These are phyloP conservation scores for Holocentrus rufus DNA, from an alignment of 2,797 vertebrate species.

Conservation along the genomic window DNA sequence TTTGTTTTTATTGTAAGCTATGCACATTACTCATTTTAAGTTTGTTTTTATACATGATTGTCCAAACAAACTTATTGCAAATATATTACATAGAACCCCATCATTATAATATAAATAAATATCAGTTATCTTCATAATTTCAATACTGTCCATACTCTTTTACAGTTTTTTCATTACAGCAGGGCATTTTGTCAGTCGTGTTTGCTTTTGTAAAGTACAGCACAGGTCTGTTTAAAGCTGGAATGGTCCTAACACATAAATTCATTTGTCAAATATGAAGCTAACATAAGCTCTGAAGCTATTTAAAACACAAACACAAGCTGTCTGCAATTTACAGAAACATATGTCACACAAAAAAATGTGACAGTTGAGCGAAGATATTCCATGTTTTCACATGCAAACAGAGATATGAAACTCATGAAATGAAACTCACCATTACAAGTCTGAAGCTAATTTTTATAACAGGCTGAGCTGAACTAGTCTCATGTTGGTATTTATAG, in stretches of 20 bases:
- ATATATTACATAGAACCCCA: conserved; percentile 58
- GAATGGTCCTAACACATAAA: conserved; percentile 32
- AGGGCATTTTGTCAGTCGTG: conserved; percentile 11
- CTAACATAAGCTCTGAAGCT: conserved; percentile 27
- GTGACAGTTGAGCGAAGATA: conserved; percentile 56
- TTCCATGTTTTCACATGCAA: conserved; percentile 69
- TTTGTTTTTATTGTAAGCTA: conserved; percentile 52
- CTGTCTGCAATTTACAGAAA: conserved; percentile 61
- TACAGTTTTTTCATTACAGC: conserved; percentile 25
- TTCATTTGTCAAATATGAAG: conserved; percentile 25
- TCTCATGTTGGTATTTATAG: conserved; percentile 19
- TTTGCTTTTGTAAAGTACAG: conserved; percentile 33
- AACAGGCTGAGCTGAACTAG: conserved; percentile 29
- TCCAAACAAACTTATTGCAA: conserved; percentile 60
- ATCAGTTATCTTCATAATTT: conserved; percentile 25
- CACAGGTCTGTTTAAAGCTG: conserved; percentile 25
- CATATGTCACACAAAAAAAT: conserved; percentile 64
- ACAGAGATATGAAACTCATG: conserved; percentile 51
- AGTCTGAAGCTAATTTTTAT: conserved; percentile 19
- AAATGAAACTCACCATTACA: conserved; percentile 52
- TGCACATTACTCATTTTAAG: conserved; percentile 34
- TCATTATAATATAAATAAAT: conserved; percentile 54
- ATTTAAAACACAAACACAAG: conserved; percentile 43
- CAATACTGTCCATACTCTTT: conserved; percentile 24
- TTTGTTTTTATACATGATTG: conserved; percentile 62